A percentile compares a stretch with the other conserved stretches of the same genome.
phyloP scores from a whole-genome alignment of 1,140 invertebrate species.

The Rhagoletis zephyria region DNA sequence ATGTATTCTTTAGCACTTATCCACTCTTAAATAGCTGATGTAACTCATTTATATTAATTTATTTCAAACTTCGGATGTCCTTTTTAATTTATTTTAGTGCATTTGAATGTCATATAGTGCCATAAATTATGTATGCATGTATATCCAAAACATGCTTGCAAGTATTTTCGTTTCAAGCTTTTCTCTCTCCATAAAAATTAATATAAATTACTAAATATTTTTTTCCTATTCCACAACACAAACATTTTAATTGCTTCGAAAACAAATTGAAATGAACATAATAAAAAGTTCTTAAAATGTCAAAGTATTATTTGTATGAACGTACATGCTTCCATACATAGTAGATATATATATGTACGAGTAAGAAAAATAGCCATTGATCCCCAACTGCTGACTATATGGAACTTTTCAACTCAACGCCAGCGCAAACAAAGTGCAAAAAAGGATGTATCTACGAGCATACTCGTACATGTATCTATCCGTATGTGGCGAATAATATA shows the following conservation, averaged over 20 bases:
- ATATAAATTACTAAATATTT: constrained; percentile 18
- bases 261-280: constrained; percentile 49
- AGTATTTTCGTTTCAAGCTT: not conserved
- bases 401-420: constrained; percentile 36
- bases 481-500: constrained; percentile 35
- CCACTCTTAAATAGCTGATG: too few species aligned
- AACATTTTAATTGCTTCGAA: constrained; percentile 50
- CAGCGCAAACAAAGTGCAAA: not conserved
- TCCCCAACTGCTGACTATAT: not conserved
- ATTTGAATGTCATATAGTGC: not conserved
- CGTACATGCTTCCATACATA: not conserved
- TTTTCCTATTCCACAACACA: not conserved
- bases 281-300: constrained; percentile 51
- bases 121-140: not conserved
- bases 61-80: not conserved
- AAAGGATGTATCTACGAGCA: not conserved
- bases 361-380: constrained; percentile 2
- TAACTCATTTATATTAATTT: too few species aligned
- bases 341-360: not conserved
- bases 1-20: too few species aligned
- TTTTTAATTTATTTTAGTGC: constrained; percentile 9
- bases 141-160: not conserved
- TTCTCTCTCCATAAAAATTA: not conserved
- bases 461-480: not conserved
- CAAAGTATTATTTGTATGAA: not conserved